A percentile compares a stretch with the other conserved stretches of the same genome.
Conservation (phyloP, 2,888 invertebrate genomes). For the Nomada hirtipes region DNA sequence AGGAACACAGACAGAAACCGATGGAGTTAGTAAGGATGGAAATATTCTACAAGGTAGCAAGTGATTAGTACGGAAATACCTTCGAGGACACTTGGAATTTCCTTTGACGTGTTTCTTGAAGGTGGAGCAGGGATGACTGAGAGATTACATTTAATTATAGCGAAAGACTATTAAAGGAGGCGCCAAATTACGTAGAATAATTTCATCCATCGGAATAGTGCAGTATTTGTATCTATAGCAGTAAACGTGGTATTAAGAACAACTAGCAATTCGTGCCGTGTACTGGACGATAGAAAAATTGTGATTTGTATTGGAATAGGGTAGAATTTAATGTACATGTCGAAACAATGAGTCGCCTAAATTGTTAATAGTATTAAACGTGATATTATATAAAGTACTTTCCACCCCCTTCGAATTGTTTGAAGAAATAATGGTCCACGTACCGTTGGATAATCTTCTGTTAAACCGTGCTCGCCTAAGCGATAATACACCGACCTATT, state of each 20-base stretch:
- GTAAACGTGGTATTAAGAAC: neutral
- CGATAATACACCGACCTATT: slow-evolving; percentile 88
- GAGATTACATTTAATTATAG: slow-evolving; percentile 16
- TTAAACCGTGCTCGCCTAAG: slow-evolving; percentile 86
- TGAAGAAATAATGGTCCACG: slow-evolving; percentile 35
- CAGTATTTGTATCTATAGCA: neutral
- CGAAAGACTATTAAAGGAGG: neutral
- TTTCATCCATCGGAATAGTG: neutral
- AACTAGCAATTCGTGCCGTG: neutral
- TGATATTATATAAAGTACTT: neutral
- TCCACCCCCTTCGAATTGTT: neutral
- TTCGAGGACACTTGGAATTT: slow-evolving; percentile 18
- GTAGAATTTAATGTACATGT: neutral
- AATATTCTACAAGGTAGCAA: neutral
- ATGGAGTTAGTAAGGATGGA: neutral
- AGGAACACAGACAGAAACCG: neutral
- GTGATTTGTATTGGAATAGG: neutral
- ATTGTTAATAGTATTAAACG: slow-evolving; percentile 22
- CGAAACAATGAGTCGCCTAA: neutral
- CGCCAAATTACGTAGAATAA: slow-evolving; percentile 23
- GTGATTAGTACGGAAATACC: slow-evolving; percentile 9
- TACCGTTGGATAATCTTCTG: slow-evolving; percentile 87
- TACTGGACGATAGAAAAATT: neutral
- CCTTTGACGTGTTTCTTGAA: slow-evolving; percentile 17
- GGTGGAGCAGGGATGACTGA: neutral